A percentile compares a stretch with the other conserved stretches of the same genome.
Evolutionary conservation across 2,797 vertebrate genomes (phyloP).

Genomic region (Gymnocypris eckloni): DNA sequence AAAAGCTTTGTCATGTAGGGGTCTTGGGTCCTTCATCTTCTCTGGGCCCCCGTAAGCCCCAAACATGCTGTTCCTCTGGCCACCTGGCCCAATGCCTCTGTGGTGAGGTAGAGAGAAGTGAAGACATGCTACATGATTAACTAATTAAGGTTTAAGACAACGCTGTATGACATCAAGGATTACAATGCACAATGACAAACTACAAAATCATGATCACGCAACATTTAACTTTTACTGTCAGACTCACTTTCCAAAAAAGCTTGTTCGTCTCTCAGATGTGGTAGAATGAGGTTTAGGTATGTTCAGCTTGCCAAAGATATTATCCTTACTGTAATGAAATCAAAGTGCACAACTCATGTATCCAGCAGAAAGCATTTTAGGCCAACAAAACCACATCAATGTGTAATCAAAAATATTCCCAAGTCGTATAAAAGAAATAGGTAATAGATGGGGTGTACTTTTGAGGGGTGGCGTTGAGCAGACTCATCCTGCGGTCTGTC

Average conservation of each 20-base stretch:
- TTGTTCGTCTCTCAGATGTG: constrained; percentile 88
- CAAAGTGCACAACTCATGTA: neutral
- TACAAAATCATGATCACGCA: neutral
- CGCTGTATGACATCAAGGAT: neutral
- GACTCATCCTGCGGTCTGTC: constrained; percentile 85
- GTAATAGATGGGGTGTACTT: constrained; percentile 75
- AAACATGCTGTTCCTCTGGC: constrained; percentile 85
- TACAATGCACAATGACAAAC: neutral
- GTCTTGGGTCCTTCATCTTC: constrained; percentile 94
- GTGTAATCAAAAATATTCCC: neutral
- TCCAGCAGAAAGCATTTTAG: neutral
- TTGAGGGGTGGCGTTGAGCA: constrained; percentile 87
- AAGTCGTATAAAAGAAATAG: neutral
- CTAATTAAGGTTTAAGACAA: neutral
- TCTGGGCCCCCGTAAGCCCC: constrained; percentile 88
- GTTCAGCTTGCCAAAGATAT: constrained; percentile 86
- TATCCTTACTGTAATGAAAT: constrained; percentile 79
- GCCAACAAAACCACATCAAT: constrained; percentile 42
- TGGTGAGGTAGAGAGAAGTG: constrained; percentile 5
- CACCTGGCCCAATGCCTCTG: constrained; percentile 82
- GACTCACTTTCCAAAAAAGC: constrained; percentile 86
- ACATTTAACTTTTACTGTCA: constrained; percentile 55
- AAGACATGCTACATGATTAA: neutral
- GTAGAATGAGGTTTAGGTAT: constrained; percentile 80
- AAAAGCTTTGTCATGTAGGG: constrained; percentile 93